Evolutionary conservation across 2,113 vertebrate genomes (phyloP).

Genomic region (Apistogramma diplotaenia): DNA sequence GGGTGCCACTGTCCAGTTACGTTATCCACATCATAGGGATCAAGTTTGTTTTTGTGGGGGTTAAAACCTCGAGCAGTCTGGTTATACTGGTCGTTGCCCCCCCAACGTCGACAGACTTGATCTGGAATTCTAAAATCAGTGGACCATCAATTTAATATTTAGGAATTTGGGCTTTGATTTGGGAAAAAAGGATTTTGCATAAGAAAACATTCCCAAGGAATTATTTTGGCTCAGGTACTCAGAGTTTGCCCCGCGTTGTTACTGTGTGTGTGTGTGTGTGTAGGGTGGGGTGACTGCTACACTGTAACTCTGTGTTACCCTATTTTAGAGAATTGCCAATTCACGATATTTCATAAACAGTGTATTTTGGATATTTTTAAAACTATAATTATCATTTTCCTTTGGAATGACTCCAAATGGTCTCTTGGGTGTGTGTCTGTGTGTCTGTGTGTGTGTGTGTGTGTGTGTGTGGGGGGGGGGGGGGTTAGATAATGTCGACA

Average conservation of each 20-base stretch:
- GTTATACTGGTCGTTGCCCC: too few species aligned
- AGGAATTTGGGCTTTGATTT: not conserved
- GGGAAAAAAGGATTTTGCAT: not conserved
- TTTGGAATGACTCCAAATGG: not conserved
- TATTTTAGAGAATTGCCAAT: not conserved
- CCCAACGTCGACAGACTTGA: not conserved
- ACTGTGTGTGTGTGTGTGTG: not conserved
- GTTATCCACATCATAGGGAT: not conserved
- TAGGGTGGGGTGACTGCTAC: not conserved
- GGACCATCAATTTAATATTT: not conserved
- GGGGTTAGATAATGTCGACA: too few species aligned
- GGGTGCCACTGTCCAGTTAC: not conserved
- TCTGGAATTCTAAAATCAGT: not conserved
- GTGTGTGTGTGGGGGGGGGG: too few species aligned
- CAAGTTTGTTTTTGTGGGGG: not conserved
- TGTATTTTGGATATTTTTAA: too few species aligned
- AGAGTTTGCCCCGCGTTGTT: not conserved
- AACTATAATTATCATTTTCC: not conserved
- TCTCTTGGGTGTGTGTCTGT: too few species aligned
- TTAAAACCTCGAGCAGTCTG: not conserved
- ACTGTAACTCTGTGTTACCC: not conserved
- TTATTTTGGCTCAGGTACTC: not conserved
- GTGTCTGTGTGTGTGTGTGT: too few species aligned
- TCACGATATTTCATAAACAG: too few species aligned
- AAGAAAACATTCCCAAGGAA: not conserved